Evolutionary conservation across 1,140 invertebrate genomes (phyloP), one percentile per base, ranked within the genome.

Genomic region (Mycetomoellerius zeteki): DNA sequence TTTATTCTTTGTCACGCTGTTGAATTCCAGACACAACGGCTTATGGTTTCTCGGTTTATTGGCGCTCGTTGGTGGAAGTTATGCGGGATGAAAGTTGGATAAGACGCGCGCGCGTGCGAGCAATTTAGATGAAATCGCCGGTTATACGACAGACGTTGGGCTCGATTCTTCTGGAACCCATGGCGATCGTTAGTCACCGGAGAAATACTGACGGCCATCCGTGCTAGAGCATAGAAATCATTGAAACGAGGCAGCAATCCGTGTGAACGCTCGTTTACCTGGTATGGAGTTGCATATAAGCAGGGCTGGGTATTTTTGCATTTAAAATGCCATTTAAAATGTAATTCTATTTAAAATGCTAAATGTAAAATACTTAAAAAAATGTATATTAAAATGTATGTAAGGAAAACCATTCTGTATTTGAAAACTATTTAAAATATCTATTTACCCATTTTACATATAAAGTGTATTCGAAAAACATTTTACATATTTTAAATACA

Each of bases 41-140:
- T 6, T 8, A 60, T 50, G 80, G 43, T 47, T 47, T 60, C 37
- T 72, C 37, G 21, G 16, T 43, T 72, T 10, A n/a, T 72, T 47
- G 33, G 5, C 14, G 76, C 16, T 54, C 21, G 16, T 30, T 8
- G 47, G 52, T 43, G 52, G 47, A 56, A 81, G 50, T 27, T 6
- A 60, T 27, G 65, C 65, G 50, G 54, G 80, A 75, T 75, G 54
- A 84, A 84, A 84, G 80, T 75, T 54, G 27, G 16, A 21, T 71
- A 37, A 50, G n/a, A 4, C 54, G 24, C 27, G 69, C 27, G 80
- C 52, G 67, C 80, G 71, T 73, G 69, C 69, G 69, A 75, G 69
- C n/a, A 84, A 84, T 73, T 84, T 84, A 60, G 69, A 84, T 75
- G 69, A 75, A 84, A 84, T 75, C 54, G 69, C 24, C 54, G 69